Evolutionary conservation across 1,140 invertebrate species (phyloP), one percentile per base, ranked within the genome.

Genomic region (Drosophila orena): DNA sequence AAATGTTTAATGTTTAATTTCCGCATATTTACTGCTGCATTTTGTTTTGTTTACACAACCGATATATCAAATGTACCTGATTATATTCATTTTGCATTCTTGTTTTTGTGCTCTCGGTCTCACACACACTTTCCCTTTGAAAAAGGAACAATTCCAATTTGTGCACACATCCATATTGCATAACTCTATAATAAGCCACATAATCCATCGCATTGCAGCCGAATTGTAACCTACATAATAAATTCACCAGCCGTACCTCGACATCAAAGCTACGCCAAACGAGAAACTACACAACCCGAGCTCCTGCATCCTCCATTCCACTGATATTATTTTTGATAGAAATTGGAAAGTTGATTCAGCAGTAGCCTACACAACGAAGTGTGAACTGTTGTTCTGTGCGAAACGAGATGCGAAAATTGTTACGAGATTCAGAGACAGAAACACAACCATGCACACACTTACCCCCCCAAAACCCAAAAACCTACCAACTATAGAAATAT

Each of bases 51-150:
- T 77, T 64, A 76, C 70, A 80, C 50, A 74, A 89, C 84, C 84
- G 77, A 90, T 89, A 90, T 89, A 89, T 89, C 79, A 90, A 89
- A 89, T 89, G 84, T 89, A 89, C 84, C 84, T 89, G 84, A 89
- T 89, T 89, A 89, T 89, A 89, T 77, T 89, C 84, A 89, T 89
- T 89, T 89, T 84, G 84, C 80, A 89, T 84, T 89, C 79, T 61
- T 57, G 43, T 70, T 84, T 83, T 66, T 73, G 56, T 69, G 56
- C 71, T 72, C 74, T 75, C 71, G 58, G 68, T 68, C 62, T 50
- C 43, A 58, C 37, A 38, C 3, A 14, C 40, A 34, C 52, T 2
- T 30, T 30, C 30, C 50, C 42, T n/a, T 15, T 4, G 24, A 47
- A 24, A 47, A n/a, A 11, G 30, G 20, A 22, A 34, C 50, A 27